Base-by-base conservation (phyloP, 2,888 invertebrate species). In the Xanthorhoe designata region DNA sequence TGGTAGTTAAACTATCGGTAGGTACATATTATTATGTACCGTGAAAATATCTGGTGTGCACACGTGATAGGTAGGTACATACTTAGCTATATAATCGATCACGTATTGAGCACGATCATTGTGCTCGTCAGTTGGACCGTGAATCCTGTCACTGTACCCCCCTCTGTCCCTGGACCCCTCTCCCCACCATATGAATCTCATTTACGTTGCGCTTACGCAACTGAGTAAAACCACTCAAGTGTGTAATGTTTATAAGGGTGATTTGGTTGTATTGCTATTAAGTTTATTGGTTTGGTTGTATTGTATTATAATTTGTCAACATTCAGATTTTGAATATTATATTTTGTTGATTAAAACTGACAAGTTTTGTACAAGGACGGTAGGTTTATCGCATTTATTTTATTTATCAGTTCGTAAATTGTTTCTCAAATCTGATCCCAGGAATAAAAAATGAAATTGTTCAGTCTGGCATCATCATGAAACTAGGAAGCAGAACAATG, bases 81-180 rank as follows among this genome's bases (percentile, higher is more conserved):
- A 81, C 78, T 78, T 79, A 77, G 73, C 88, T 87, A 90, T 84
- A 91, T 92, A 92, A 92, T 92, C 92, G 91, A 92, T 92, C 90
- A 89, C 83, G 88, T 90, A 92, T 92, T 90, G 90, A 89, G 89
- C 82, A 75, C 89, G 85, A 90, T 90, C 92, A 92, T 92, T 92
- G 92, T 92, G 84, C 78, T 88, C 86, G 83, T 84, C 83, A 86
- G 90, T 83, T 92, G 91, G 88, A 92, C 91, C 92, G 91, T 92
- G 90, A 91, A 91, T 92, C 92, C 92, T 92, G 92, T 91, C 91
- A 88, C 89, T 89, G 85, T 75, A 79, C 82, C 79, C 78, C 74
- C 75, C 77, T 76, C 76, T 68, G 74, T 74, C 81, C 56, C 74
- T 75, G 71, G 74, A 75, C 76, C 80, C 79, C 74, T 75, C 78